A percentile compares a stretch with the other conserved stretches of the same genome.
Conservation (phyloP, 2,113 vertebrate species). For the Phyllostomus hastatus region DNA sequence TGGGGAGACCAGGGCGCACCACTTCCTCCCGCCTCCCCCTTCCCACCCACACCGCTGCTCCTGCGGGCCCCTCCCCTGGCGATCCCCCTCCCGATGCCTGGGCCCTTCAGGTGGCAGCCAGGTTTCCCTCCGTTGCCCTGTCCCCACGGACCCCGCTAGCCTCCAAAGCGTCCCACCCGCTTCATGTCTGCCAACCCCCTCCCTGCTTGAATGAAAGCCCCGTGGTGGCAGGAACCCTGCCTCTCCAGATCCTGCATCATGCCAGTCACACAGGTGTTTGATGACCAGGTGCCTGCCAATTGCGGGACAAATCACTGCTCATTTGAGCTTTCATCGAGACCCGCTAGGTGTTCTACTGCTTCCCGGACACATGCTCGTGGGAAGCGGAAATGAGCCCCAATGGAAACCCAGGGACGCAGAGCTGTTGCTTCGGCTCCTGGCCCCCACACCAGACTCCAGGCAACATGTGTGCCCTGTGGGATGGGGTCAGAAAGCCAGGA, state of each 20-base stretch:
- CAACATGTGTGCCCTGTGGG: not conserved
- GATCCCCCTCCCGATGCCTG: not conserved
- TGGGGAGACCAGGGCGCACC: not conserved
- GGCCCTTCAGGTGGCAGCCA: not conserved
- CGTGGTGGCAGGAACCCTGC: too few species aligned
- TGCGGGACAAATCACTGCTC: rapidly evolving
- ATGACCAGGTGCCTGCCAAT: not conserved
- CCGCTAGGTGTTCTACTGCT: not conserved
- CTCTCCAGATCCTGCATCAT: not conserved
- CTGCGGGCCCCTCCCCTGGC: not conserved
- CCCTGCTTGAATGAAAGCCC: not conserved
- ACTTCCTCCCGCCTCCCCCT: not conserved
- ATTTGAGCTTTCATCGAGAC: rapidly evolving
- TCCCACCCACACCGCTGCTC: not conserved
- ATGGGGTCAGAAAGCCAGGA: not conserved
- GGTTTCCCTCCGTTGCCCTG: not conserved
- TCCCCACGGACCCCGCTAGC: not conserved
- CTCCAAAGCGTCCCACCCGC: not conserved
- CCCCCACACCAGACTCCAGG: not conserved
- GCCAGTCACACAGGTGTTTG: too few species aligned
- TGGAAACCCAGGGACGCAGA: not conserved
- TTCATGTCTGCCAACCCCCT: not conserved
- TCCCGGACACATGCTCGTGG: not conserved
- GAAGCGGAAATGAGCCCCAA: not conserved
- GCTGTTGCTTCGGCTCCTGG: not conserved